These are phyloP conservation scores for Colistium nudipinnis DNA, from an alignment of 2,113 vertebrate genomes.

Conservation along the genomic window DNA sequence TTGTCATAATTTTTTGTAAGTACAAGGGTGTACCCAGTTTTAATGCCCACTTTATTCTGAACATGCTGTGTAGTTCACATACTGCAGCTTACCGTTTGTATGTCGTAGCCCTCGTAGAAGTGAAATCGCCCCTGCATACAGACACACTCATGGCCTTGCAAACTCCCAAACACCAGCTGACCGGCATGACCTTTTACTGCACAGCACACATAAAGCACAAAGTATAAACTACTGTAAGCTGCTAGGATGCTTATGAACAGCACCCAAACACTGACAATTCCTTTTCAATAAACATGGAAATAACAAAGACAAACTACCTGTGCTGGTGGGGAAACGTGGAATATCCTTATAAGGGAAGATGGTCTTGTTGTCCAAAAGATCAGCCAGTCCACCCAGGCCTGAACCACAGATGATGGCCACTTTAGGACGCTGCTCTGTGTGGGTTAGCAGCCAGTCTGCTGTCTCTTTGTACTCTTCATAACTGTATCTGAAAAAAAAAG, in stretches of 20 bases:
- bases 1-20: neutral
- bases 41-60: neutral
- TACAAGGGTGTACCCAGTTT: neutral
- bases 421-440: conserved; percentile 68
- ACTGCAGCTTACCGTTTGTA: conserved; percentile 68
- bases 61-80: no score
- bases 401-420: conserved; percentile 87
- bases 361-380: conserved; percentile 71
- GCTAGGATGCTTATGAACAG: neutral
- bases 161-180: conserved; percentile 80
- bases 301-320: conserved; percentile 46
- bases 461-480: conserved; percentile 79
- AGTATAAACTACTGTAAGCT: conserved; percentile 10
- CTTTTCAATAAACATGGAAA: neutral
- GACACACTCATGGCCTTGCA: conserved; percentile 76
- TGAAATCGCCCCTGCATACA: conserved; percentile 86
- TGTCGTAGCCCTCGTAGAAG: conserved; percentile 82
- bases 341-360: conserved; percentile 79
- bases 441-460: conserved; percentile 77
- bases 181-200: conserved; percentile 80
- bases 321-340: conserved; percentile 83
- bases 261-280: neutral
- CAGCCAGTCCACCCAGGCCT: conserved; percentile 83
- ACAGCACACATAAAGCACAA: neutral
- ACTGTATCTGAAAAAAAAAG: conserved; percentile 55